phyloP scores from a whole-genome alignment of 2,113 vertebrate genomes.

The Macquaria ambigua region DNA sequence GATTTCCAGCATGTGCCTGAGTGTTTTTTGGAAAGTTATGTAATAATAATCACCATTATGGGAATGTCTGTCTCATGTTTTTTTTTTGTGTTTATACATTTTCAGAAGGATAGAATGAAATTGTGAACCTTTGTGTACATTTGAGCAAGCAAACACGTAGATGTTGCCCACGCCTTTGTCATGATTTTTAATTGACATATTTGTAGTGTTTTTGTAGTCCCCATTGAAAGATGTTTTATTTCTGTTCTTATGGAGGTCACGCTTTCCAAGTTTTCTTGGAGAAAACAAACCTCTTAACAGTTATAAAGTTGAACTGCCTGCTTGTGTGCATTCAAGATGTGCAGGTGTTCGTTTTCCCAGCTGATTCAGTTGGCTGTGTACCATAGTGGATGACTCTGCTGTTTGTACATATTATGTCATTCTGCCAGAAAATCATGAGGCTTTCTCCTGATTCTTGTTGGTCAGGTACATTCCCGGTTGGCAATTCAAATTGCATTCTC shows the following conservation, averaged over 20 bases:
- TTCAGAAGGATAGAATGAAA: background rate
- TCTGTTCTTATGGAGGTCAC: background rate
- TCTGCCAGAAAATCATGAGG: background rate
- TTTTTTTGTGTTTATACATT: conserved; percentile 31
- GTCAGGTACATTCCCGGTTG: background rate
- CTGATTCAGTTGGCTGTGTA: background rate
- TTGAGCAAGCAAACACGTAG: background rate
- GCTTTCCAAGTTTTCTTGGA: background rate
- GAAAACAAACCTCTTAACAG: conserved; percentile 1
- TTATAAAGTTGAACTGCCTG: background rate
- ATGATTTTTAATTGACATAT: background rate
- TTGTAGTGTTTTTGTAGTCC: background rate
- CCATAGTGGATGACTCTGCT: background rate
- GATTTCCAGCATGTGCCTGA: conserved; percentile 23
- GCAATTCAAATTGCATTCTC: background rate
- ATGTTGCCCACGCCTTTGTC: background rate
- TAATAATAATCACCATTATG: conserved; percentile 10
- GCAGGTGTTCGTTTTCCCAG: conserved; percentile 50
- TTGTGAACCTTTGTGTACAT: background rate
- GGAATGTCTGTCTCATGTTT: conserved; percentile 24
- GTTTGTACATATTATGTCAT: conserved; percentile 5
- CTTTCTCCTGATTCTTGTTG: background rate
- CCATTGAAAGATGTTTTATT: background rate
- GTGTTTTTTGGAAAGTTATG: conserved; percentile 33
- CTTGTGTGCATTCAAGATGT: background rate